Evolutionary conservation across 2,797 vertebrate species (phyloP).

Genomic region (Balearica regulorum): DNA sequence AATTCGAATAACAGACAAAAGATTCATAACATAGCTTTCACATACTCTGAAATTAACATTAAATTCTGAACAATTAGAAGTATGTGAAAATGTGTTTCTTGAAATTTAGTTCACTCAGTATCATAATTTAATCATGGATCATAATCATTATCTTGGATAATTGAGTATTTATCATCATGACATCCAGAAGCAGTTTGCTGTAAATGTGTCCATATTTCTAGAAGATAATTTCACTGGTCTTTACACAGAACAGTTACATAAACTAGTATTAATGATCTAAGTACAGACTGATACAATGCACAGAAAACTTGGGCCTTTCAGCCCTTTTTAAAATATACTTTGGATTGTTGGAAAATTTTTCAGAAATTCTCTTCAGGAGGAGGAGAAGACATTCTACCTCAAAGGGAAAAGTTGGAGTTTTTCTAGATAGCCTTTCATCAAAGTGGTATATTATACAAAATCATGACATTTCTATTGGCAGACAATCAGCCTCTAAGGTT

Average conservation of each 20-base stretch:
- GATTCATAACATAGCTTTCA: not conserved
- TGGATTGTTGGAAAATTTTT: not conserved
- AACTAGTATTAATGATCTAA: not conserved
- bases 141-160: not conserved
- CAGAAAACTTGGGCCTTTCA: not conserved
- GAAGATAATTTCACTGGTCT: not conserved
- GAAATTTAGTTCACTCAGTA: not conserved
- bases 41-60: not conserved
- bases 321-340: not conserved
- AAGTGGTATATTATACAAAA: not conserved
- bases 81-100: not conserved
- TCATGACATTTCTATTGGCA: not conserved
- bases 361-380: not conserved
- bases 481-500: not conserved
- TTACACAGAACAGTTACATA: not conserved
- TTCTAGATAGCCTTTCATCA: not conserved
- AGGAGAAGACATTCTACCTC: not conserved
- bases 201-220: not conserved
- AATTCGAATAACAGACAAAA: not conserved
- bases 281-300: not conserved
- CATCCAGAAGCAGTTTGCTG: not conserved
- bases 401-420: not conserved
- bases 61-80: not conserved
- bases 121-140: not conserved
- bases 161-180: not conserved